Conservation (phyloP, 2,113 vertebrate species). For the Lepus timidus region DNA sequence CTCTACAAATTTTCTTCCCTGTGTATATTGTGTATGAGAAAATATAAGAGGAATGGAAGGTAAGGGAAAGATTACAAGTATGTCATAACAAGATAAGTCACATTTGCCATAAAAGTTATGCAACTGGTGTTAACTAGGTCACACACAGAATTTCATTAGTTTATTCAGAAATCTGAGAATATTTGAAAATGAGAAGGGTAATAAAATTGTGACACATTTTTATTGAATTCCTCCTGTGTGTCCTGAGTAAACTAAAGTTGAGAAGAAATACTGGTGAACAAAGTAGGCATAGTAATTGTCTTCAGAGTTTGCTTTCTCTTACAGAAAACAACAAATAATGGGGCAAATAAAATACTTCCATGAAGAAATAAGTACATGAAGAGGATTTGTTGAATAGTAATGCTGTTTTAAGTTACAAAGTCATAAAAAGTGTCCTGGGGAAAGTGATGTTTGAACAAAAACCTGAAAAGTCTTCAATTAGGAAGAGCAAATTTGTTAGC, state of each 20-base stretch:
- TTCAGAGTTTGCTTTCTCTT: not conserved
- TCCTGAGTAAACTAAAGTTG: not conserved
- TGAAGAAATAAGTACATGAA: not conserved
- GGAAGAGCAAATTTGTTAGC: not conserved
- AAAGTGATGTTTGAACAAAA: not conserved
- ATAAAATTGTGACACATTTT: not conserved
- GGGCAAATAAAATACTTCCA: not conserved
- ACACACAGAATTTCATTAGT: not conserved
- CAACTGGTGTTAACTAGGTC: not conserved
- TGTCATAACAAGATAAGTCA: not conserved
- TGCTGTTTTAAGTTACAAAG: not conserved
- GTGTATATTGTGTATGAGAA: not conserved
- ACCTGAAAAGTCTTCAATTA: not conserved
- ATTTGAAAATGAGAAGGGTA: not conserved
- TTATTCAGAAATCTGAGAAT: not conserved
- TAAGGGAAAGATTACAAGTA: not conserved
- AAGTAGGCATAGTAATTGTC: not conserved
- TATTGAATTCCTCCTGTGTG: no score
- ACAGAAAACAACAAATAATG: not conserved
- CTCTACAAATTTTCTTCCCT: not conserved
- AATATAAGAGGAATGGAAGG: not conserved
- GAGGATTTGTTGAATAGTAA: not conserved
- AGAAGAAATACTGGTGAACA: not conserved
- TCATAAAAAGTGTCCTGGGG: not conserved
- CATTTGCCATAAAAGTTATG: not conserved